Conservation (phyloP, 2,888 invertebrate genomes). For the Stramonita haemastoma region DNA sequence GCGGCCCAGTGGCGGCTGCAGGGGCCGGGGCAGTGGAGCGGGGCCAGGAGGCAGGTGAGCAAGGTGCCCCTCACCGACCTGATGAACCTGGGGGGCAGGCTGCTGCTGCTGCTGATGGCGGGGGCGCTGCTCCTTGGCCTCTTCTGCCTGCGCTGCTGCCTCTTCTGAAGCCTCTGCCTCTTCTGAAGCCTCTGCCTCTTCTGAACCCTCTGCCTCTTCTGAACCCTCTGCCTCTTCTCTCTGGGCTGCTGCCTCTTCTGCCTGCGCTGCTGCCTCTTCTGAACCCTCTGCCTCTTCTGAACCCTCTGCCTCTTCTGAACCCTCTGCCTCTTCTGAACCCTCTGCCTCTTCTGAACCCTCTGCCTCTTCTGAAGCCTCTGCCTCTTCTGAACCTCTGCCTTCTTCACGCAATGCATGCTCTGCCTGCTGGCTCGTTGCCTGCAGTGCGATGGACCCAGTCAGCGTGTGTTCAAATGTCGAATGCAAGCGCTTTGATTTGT, state of each 20-base stretch:
- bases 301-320: neutral
- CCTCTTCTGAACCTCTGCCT: neutral
- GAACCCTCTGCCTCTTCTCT: neutral
- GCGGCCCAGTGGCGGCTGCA: slow-evolving; percentile 72
- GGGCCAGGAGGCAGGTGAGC: slow-evolving; percentile 65
- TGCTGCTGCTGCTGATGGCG: neutral
- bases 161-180: neutral
- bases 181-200: too few species aligned
- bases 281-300: neutral
- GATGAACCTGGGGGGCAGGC: slow-evolving; percentile 50
- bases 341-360: neutral
- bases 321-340: neutral
- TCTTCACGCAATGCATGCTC: neutral
- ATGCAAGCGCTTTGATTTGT: too few species aligned
- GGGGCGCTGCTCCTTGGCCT: neutral
- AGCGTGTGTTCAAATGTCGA: neutral
- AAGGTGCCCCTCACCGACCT: slow-evolving; percentile 67
- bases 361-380: neutral
- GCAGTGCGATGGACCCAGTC: neutral
- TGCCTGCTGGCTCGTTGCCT: neutral
- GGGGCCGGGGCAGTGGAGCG: slow-evolving; percentile 69
- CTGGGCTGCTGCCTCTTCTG: neutral
- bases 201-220: neutral
- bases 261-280: neutral
- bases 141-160: neutral